Conservation (phyloP, 1,140 invertebrate species). For the Caerostris extrusa region DNA sequence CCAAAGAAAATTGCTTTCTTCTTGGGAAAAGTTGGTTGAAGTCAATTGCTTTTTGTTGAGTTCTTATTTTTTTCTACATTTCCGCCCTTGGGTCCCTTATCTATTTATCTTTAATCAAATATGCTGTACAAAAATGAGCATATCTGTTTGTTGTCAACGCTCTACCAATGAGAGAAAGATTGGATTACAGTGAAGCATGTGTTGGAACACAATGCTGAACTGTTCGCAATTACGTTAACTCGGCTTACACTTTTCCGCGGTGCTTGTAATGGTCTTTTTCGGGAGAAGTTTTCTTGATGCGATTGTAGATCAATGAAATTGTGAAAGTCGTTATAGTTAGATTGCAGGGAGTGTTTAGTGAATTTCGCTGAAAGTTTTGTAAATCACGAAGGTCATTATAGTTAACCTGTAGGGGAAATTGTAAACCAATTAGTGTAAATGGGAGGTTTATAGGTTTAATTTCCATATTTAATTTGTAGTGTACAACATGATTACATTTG, state of each 20-base stretch:
- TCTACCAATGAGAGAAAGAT: not conserved
- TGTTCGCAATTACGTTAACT: not conserved
- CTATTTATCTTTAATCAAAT: constrained; percentile 28
- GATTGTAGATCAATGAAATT: not conserved
- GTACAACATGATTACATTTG: too few species aligned
- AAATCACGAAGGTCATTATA: too few species aligned
- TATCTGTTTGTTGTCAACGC: not conserved
- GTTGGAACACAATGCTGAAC: not conserved
- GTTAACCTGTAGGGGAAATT: too few species aligned
- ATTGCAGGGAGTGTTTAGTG: too few species aligned
- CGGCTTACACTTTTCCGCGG: too few species aligned
- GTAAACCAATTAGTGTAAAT: too few species aligned
- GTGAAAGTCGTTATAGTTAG: too few species aligned
- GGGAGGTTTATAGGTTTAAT: too few species aligned
- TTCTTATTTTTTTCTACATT: not conserved
- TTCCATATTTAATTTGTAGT: too few species aligned
- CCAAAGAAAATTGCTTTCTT: constrained; percentile 33
- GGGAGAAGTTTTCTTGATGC: not conserved
- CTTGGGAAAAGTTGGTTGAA: not conserved
- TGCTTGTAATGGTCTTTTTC: too few species aligned
- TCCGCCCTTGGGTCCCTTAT: not conserved
- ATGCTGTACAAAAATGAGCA: not conserved
- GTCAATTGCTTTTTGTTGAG: not conserved
- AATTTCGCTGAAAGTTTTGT: too few species aligned
- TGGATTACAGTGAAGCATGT: constrained; percentile 1